Evolutionary conservation across 2,888 invertebrate species (phyloP).

Genomic region (Lepidochrysops patricia): DNA sequence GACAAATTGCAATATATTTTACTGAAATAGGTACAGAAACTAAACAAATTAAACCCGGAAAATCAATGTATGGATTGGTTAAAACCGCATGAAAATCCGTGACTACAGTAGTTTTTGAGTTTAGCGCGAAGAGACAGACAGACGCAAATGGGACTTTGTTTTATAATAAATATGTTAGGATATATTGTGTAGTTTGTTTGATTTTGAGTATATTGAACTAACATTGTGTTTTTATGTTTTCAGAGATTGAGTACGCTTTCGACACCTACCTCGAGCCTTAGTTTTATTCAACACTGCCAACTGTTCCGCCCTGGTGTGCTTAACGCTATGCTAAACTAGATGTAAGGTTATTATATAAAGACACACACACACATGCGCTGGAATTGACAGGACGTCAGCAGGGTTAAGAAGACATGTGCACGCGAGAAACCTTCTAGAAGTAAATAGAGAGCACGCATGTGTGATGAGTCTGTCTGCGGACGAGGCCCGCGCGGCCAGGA

Average conservation of each 20-base stretch:
- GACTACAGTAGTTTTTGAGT: no score
- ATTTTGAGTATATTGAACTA: no score
- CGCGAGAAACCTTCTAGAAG: constrained; percentile 37
- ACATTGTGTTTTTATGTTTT: constrained; percentile 33
- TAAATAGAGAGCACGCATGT: constrained; percentile 32
- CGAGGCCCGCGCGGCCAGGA: constrained; percentile 76
- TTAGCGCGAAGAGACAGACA: no score
- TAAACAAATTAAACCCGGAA: no score
- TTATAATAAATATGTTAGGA: no score
- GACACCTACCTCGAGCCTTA: constrained; percentile 44
- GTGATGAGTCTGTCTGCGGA: constrained; percentile 60
- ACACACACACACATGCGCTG: background rate
- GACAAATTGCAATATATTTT: no score
- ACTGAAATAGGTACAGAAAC: no score
- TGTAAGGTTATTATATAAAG: constrained; percentile 39
- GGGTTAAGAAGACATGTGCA: background rate
- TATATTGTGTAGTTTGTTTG: background rate
- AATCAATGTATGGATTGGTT: no score
- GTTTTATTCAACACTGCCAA: constrained; percentile 66
- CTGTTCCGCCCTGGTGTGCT: constrained; percentile 60
- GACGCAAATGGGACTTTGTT: no score
- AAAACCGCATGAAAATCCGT: no score
- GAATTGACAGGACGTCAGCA: no score
- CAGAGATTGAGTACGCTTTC: constrained; percentile 44
- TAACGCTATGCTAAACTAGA: constrained; percentile 62